Percentiles rank a stretch among this genome's conserved stretches.
These are phyloP conservation scores for Agapostemon virescens DNA, from an alignment of 2,888 invertebrate genomes.

Conservation along the genomic window DNA sequence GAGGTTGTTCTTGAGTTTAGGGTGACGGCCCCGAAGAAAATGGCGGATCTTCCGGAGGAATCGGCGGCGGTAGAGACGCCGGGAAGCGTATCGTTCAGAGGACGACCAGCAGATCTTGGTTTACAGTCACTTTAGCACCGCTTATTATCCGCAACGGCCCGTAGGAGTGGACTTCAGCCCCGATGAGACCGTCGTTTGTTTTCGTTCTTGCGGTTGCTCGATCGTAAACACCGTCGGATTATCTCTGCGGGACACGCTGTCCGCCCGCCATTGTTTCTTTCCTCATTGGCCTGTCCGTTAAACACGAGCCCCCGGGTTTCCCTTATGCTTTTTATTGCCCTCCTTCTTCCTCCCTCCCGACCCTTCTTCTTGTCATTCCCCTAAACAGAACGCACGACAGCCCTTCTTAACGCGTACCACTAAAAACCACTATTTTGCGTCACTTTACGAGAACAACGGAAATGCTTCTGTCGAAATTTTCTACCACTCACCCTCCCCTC, in stretches of 20 bases:
- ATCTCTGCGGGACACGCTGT: conserved; percentile 37
- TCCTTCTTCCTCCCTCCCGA: too few species aligned
- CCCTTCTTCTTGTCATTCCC: too few species aligned
- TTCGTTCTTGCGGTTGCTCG: conserved; percentile 52
- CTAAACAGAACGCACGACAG: too few species aligned
- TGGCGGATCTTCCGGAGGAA: neutral
- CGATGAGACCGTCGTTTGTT: conserved; percentile 48
- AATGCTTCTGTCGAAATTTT: too few species aligned
- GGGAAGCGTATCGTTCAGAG: neutral
- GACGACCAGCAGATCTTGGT: conserved; percentile 42
- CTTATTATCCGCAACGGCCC: conserved; percentile 39
- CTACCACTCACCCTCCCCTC: too few species aligned
- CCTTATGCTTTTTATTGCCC: conserved; percentile 27
- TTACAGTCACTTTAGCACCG: conserved; percentile 37
- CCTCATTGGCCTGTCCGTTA: conserved; percentile 23
- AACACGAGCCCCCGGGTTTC: conserved; percentile 13
- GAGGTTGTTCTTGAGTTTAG: neutral
- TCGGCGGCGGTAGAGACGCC: neutral
- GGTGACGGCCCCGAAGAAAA: neutral
- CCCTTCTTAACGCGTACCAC: too few species aligned
- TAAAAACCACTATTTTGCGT: too few species aligned
- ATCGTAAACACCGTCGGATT: conserved; percentile 58
- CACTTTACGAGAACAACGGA: too few species aligned
- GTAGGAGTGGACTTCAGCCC: conserved; percentile 25
- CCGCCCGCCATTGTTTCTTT: conserved; percentile 37